Evolutionary conservation across 2,888 invertebrate genomes (phyloP), one percentile per base, ranked within the genome.

Genomic region (Drosophila fungiperda): DNA sequence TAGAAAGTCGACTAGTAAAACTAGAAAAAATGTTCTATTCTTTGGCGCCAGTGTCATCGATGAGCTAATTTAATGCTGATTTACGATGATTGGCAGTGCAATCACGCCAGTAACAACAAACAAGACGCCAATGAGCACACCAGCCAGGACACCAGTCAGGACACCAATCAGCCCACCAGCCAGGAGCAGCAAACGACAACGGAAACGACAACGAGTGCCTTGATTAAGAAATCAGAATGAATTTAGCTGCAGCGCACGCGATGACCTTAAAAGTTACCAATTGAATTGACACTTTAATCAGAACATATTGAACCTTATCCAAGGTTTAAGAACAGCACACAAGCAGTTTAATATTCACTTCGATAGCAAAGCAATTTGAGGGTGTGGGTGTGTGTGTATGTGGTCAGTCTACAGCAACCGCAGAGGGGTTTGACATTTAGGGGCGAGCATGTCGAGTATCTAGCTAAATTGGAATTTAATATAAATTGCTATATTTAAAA

Each of bases 61-160:
- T 80, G 81, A 76, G 87, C 78, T 81, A 80, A 82, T 84, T 82
- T 68, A 82, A 59, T 87, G 78, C 78, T 87, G 87, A 85, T 85
- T 87, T 76, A 73, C 82, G 55, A 73, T 71, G 73, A 82, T 85
- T 85, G 89, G 84, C 76, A 89, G 68, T 83, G 82, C 82, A 87
- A 82, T 82, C 87, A 85, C 84, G 87, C 65, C 62, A 78, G 54
- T 38, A 63, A 48, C 63, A 29, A 42, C 40, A 17, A 45, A 20
- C 32, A 58, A 15, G 40, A 65, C 36, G 32, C 2, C 32, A 48
- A 17, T 26, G 45, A 23, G 20, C 15, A 45, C 1, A 4, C 9
- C n/a, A 40, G 9, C n/a, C 40, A n/a, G 9, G 40, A n/a, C 9
- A 40, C 45, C 20, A 45, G 20, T 7, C 20, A 42, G 42, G 42